phyloP scores from a whole-genome alignment of 2,113 vertebrate species.

The Tyto alba region DNA sequence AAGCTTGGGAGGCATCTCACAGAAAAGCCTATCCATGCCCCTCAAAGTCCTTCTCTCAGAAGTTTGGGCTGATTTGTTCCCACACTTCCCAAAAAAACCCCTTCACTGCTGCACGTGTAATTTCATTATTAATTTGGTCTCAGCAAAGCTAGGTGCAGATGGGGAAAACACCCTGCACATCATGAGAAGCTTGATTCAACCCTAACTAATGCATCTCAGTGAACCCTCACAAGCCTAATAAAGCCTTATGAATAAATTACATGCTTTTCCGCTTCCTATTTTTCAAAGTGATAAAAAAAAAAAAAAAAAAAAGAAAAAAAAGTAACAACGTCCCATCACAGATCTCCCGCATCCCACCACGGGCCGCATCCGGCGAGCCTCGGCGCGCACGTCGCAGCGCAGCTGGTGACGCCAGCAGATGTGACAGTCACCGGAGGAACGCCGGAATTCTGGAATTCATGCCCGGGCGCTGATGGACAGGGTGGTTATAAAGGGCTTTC shows the following conservation, averaged over 20 bases:
- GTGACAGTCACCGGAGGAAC: neutral
- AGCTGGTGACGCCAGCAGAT: neutral
- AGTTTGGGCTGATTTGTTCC: neutral
- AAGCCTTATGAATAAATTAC: neutral
- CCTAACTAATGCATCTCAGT: neutral
- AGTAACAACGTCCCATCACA: neutral
- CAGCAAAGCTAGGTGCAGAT: neutral
- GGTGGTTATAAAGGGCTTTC: neutral
- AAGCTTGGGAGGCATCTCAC: neutral
- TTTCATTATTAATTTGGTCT: neutral
- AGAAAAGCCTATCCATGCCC: neutral
- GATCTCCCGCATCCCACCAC: neutral
- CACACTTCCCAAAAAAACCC: neutral
- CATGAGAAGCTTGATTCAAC: neutral
- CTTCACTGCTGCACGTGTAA: rapidly evolving
- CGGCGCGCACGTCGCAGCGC: rapidly evolving
- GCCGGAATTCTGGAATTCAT: neutral
- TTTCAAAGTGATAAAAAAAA: neutral
- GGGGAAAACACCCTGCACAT: neutral
- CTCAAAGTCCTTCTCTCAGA: neutral
- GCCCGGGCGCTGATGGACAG: neutral
- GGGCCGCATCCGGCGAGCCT: neutral
- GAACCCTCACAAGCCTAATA: neutral
- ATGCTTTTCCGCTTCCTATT: neutral
- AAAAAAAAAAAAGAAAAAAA: too few relatives aligned